Evolutionary conservation across 2,888 invertebrate species (phyloP).

Genomic region (Drosophila kanekoi): DNA sequence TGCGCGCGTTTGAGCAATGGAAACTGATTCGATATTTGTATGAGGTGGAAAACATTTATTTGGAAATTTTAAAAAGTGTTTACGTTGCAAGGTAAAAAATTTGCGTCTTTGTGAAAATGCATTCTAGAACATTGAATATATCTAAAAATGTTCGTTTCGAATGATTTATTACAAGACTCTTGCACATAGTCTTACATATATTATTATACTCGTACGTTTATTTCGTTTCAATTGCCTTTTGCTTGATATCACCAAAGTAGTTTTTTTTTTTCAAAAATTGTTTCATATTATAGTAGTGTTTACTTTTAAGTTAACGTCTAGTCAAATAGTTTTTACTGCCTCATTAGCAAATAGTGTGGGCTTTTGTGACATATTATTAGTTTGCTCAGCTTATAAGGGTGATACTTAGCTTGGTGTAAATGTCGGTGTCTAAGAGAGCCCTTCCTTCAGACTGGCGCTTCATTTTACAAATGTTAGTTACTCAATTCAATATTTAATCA

Average conservation of each 20-base stretch:
- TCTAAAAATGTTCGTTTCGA: constrained; percentile 12
- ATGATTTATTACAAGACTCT: constrained; percentile 15
- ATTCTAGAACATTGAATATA: constrained; percentile 30
- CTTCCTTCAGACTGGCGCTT: constrained; percentile 20
- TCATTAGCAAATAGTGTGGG: constrained; percentile 68
- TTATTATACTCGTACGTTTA: constrained; percentile 59
- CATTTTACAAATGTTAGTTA: constrained; percentile 75
- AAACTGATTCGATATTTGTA: constrained; percentile 16
- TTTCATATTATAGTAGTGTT: constrained; percentile 38
- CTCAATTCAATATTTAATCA: constrained; percentile 62
- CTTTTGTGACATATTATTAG: constrained; percentile 56
- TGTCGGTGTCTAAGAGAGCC: constrained; percentile 16
- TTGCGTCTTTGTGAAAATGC: constrained; percentile 40
- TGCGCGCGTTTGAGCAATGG: constrained; percentile 15
- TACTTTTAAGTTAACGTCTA: constrained; percentile 62
- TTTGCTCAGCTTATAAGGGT: constrained; percentile 55
- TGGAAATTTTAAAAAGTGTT: constrained; percentile 58
- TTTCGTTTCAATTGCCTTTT: constrained; percentile 79
- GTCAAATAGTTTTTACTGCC: constrained; percentile 70
- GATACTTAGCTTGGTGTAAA: constrained; percentile 34
- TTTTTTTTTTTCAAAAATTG: constrained; percentile 55
- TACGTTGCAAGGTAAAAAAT: constrained; percentile 48
- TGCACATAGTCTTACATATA: constrained; percentile 38
- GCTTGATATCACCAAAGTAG: constrained; percentile 78
- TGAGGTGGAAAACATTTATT: constrained; percentile 73